phyloP scores from a whole-genome alignment of 2,113 vertebrate species.

The Nesoenas mayeri region DNA sequence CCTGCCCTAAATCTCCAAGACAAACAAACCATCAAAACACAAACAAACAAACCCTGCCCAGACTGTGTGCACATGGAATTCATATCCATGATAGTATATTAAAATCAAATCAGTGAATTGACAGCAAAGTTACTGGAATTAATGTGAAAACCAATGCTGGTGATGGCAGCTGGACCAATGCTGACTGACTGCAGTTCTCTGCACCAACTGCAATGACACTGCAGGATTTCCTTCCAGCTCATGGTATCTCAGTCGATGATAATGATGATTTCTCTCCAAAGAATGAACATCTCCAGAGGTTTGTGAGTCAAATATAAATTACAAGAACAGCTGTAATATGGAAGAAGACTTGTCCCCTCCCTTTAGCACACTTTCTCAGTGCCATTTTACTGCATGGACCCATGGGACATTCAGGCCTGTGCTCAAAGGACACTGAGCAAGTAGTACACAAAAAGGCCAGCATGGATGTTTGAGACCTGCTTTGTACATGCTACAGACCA shows the following conservation, averaged over 20 bases:
- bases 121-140: neutral
- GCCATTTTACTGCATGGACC: neutral
- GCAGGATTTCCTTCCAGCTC: neutral
- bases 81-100: neutral
- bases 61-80: neutral
- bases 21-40: slow-evolving; percentile 11
- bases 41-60: neutral
- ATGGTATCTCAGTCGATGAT: neutral
- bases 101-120: neutral
- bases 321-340: neutral
- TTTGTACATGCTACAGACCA: neutral
- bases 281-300: neutral
- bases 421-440: neutral
- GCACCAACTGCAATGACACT: neutral
- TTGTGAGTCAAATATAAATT: neutral
- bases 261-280: neutral
- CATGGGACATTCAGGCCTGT: neutral
- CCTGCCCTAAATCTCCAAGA: neutral
- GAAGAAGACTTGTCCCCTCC: neutral
- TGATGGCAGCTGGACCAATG: neutral
- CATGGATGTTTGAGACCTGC: neutral
- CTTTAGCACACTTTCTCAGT: neutral
- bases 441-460: neutral
- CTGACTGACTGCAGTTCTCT: neutral
- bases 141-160: neutral